A percentile compares a stretch with the other conserved stretches of the same genome.
Conservation (phyloP, 2,797 vertebrate species). For the Myotis daubentonii region DNA sequence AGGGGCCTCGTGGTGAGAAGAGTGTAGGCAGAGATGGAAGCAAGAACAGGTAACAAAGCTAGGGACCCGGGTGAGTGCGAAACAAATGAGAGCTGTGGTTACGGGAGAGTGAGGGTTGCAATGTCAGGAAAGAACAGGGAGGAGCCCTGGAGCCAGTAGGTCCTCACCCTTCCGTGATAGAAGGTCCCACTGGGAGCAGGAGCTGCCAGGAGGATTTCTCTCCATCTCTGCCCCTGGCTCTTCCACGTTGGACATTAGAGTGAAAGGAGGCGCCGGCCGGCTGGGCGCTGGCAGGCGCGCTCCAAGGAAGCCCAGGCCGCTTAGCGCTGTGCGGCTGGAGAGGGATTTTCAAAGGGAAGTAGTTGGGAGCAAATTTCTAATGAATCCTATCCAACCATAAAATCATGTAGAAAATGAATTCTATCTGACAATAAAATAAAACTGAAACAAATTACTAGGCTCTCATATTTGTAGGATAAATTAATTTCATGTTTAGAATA, state of each 20-base stretch:
- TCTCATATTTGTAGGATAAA: constrained; percentile 84
- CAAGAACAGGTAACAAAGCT: neutral
- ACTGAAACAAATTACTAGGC: constrained; percentile 86
- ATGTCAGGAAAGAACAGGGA: neutral
- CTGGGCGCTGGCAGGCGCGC: too few relatives aligned
- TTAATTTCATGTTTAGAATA: constrained; percentile 90
- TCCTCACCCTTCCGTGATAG: neutral
- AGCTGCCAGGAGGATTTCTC: constrained; percentile 50
- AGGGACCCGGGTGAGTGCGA: neutral
- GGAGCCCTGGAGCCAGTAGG: neutral
- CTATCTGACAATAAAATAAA: constrained; percentile 89
- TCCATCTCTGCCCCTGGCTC: constrained; percentile 73
- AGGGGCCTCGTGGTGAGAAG: neutral
- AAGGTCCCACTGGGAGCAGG: neutral
- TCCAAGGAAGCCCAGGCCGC: constrained; percentile 55
- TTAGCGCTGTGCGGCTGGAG: constrained; percentile 22
- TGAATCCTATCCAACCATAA: constrained; percentile 88
- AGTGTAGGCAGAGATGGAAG: neutral
- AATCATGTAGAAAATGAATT: constrained; percentile 87
- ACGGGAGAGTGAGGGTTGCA: neutral
- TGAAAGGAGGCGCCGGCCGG: neutral
- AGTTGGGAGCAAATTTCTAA: constrained; percentile 84
- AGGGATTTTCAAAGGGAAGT: constrained; percentile 73
- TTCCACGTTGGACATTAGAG: constrained; percentile 78
- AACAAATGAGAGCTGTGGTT: neutral